A percentile compares a stretch with the other conserved stretches of the same genome.
These are phyloP conservation scores for Mylabris sibirica DNA, from an alignment of 2,888 invertebrate species.

Conservation along the genomic window DNA sequence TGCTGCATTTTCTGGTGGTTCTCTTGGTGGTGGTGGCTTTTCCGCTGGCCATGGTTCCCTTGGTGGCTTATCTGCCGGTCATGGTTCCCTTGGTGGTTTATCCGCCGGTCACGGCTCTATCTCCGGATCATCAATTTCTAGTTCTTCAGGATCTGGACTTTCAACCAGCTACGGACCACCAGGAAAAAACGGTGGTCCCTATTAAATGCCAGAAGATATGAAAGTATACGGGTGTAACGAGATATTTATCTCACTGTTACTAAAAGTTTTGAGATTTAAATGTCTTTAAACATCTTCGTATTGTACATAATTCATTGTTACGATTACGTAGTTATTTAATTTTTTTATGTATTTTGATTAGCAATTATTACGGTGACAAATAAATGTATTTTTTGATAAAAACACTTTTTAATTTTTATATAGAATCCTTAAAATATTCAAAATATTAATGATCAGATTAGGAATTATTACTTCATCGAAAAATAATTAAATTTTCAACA, in stretches of 20 bases:
- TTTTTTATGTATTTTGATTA: constrained; percentile 41
- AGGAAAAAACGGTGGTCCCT: constrained; percentile 50
- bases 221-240: constrained; percentile 35
- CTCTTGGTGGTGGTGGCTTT: constrained; percentile 42
- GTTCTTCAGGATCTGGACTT: constrained; percentile 32
- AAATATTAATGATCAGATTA: neutral
- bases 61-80: constrained; percentile 53
- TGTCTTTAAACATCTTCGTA: constrained; percentile 37
- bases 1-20: neutral
- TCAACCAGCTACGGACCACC: constrained; percentile 55
- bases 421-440: neutral
- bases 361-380: constrained; percentile 58
- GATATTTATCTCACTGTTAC: constrained; percentile 29
- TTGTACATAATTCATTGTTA: constrained; percentile 49
- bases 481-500: neutral
- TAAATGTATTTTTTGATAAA: constrained; percentile 56
- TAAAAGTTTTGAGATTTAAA: constrained; percentile 37
- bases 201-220: constrained; percentile 25
- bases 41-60: constrained; percentile 53
- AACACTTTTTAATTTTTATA: constrained; percentile 4
- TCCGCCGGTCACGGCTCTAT: constrained; percentile 52
- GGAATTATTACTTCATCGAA: neutral
- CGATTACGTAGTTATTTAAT: constrained; percentile 42
- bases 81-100: constrained; percentile 44
- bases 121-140: constrained; percentile 53